These are phyloP conservation scores for Heliconius sara DNA, from an alignment of 2,888 invertebrate genomes.

Conservation along the genomic window DNA sequence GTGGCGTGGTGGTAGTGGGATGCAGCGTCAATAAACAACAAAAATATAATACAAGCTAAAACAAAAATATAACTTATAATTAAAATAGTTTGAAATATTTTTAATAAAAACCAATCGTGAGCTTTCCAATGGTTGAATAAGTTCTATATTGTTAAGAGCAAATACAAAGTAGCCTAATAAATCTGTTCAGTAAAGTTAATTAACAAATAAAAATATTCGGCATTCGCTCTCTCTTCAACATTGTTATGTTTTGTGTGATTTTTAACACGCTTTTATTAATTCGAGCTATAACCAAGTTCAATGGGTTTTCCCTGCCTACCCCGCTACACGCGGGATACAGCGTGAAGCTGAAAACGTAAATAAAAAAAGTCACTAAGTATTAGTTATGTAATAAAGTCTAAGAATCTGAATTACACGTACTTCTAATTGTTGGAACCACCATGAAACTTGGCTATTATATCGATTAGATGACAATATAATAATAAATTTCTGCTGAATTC, in stretches of 20 bases:
- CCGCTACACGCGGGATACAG: not conserved
- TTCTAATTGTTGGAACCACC: no score
- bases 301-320: not conserved
- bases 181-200: not conserved
- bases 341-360: not conserved
- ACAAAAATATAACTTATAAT: not conserved
- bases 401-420: no score
- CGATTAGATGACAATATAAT: no score
- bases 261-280: not conserved
- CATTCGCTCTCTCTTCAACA: not conserved
- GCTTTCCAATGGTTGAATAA: not conserved
- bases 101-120: not conserved
- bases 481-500: no score
- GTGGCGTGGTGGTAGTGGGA: no score
- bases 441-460: no score
- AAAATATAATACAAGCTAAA: no score
- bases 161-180: not conserved
- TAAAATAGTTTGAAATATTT: not conserved
- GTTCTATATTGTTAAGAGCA: not conserved
- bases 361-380: no score
- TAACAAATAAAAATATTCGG: conserved; percentile 5
- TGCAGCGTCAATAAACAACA: no score
- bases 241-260: not conserved
- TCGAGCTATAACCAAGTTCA: not conserved
- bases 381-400: no score